Evolutionary conservation across 2,888 invertebrate species (phyloP).

Genomic region (Sarcophaga carnaria): DNA sequence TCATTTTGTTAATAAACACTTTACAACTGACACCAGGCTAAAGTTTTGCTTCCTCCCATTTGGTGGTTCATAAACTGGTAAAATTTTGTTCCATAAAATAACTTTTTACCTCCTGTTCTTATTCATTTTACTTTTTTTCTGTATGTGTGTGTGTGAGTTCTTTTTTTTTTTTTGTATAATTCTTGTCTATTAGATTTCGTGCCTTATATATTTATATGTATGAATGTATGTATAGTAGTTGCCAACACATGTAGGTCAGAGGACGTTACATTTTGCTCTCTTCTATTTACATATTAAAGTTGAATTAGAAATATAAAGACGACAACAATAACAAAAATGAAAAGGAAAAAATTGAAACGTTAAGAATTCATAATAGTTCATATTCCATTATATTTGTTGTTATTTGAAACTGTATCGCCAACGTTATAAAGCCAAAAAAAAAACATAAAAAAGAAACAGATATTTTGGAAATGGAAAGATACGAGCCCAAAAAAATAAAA

Average conservation of each 20-base stretch:
- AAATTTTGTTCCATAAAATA: neutral
- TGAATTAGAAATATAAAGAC: neutral
- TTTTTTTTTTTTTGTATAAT: slow-evolving; percentile 18
- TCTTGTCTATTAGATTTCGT: slow-evolving; percentile 48
- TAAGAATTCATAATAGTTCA: slow-evolving; percentile 21
- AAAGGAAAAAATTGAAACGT: neutral
- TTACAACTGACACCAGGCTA: slow-evolving; percentile 50
- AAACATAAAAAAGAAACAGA: no score
- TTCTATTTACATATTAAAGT: slow-evolving; percentile 9
- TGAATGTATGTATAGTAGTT: no score
- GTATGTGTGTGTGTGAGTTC: neutral
- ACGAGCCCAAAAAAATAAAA: no score
- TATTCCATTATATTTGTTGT: slow-evolving; percentile 27
- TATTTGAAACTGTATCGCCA: slow-evolving; percentile 3
- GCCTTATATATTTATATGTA: neutral
- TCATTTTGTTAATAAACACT: slow-evolving; percentile 57
- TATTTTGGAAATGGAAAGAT: no score
- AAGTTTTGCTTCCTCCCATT: slow-evolving; percentile 29
- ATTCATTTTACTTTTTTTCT: neutral
- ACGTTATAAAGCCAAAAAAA: no score
- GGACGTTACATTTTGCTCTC: neutral
- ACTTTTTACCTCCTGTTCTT: neutral
- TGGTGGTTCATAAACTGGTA: slow-evolving; percentile 3
- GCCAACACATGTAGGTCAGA: slow-evolving; percentile 44
- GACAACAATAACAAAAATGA: slow-evolving; percentile 9